Evolutionary conservation across 1,140 invertebrate species (phyloP).

Genomic region (Asbolus verrucosus): DNA sequence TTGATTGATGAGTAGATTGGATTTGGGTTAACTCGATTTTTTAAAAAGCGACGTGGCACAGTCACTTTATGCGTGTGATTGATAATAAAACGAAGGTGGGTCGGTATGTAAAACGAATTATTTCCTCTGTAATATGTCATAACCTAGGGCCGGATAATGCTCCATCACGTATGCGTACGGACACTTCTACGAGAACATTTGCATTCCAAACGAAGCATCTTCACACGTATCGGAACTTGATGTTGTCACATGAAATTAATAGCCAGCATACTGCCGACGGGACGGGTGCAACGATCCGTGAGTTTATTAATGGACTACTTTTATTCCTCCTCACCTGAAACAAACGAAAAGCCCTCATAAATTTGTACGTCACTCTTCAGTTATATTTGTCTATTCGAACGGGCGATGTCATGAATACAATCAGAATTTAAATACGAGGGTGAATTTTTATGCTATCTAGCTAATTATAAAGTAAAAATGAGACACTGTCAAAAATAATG

Average conservation of each 20-base stretch:
- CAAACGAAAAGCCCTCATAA: constrained; percentile 3
- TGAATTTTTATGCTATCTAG: too few relatives aligned
- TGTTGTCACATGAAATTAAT: constrained; percentile 13
- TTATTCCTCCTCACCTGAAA: background rate
- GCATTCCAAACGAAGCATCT: constrained; percentile 15
- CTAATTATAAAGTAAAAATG: too few relatives aligned
- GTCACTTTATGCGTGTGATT: constrained; percentile 1
- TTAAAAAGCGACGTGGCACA: background rate
- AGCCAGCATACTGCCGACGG: too few relatives aligned
- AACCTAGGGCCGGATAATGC: constrained; percentile 18
- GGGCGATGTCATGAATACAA: too few relatives aligned
- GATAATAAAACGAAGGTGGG: constrained; percentile 8
- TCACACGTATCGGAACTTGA: background rate
- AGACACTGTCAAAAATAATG: too few relatives aligned
- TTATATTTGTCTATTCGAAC: too few relatives aligned
- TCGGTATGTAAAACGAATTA: background rate
- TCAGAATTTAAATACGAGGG: too few relatives aligned
- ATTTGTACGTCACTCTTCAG: too few relatives aligned
- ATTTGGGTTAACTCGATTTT: background rate
- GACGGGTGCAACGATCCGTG: background rate
- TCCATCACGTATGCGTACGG: constrained; percentile 27
- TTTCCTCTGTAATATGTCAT: constrained; percentile 8
- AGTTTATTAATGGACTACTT: too few relatives aligned
- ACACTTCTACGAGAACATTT: constrained; percentile 21
- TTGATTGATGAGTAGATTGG: constrained; percentile 11